phyloP scores from a whole-genome alignment of 2,888 invertebrate genomes.

The Lasioglossum figueresi region DNA sequence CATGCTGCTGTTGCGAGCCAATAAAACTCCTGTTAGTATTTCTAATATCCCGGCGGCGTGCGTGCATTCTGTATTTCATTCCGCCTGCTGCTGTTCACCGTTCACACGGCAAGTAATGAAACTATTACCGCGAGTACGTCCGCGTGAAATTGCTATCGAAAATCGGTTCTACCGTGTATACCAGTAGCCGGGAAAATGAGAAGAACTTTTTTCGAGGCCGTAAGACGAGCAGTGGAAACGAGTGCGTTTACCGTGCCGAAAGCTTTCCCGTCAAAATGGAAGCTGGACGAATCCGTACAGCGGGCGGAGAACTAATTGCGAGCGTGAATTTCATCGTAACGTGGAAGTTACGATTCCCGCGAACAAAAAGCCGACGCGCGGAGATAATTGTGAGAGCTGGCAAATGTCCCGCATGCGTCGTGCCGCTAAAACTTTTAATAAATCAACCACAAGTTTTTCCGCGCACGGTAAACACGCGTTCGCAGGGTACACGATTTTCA shows the following conservation, averaged over 20 bases:
- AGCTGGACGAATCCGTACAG: background rate
- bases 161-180: background rate
- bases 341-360: conserved; percentile 16
- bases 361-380: background rate
- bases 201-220: background rate
- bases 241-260: background rate
- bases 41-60: background rate
- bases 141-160: conserved; percentile 34
- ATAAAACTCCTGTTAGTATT: conserved; percentile 39
- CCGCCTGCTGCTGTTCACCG: background rate
- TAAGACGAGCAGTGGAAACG: background rate
- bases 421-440: conserved; percentile 26
- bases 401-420: conserved; percentile 10
- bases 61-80: conserved; percentile 8
- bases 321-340: conserved; percentile 41
- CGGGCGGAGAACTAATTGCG: background rate
- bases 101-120: conserved; percentile 30
- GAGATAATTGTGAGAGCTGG: conserved; percentile 18
- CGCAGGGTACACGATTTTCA: background rate
- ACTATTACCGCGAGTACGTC: conserved; percentile 34
- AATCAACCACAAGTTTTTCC: conserved; percentile 25
- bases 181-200: background rate
- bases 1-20: background rate
- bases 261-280: background rate
- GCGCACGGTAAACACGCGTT: background rate